Percentiles rank a stretch among this genome's conserved stretches.
These are phyloP conservation scores for Nothoprocta perdicaria DNA, from an alignment of 2,113 vertebrate genomes.

Conservation along the genomic window DNA sequence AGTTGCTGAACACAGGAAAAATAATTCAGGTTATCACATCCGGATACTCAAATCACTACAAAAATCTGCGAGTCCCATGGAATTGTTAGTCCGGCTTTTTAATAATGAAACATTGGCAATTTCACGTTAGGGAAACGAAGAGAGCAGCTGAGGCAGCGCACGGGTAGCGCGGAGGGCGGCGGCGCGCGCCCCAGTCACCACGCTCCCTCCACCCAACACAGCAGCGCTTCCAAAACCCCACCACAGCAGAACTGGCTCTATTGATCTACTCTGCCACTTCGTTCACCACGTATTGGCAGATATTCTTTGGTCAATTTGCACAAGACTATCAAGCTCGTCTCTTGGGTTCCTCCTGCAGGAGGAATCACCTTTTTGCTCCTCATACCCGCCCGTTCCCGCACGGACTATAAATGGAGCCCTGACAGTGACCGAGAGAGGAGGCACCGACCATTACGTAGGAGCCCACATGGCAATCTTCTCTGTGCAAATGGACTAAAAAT, in stretches of 20 bases:
- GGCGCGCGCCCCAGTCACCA: too few species aligned
- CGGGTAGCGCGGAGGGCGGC: background rate
- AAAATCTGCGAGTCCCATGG: background rate
- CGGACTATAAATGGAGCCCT: background rate
- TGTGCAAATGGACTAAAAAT: background rate
- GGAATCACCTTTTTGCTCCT: background rate
- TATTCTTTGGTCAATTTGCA: background rate
- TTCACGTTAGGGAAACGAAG: background rate
- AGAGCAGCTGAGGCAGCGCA: background rate
- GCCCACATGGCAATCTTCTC: background rate
- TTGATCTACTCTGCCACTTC: background rate
- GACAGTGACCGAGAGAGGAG: background rate
- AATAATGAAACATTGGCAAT: background rate
- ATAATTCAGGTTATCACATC: constrained; percentile 13
- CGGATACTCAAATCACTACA: constrained; percentile 11
- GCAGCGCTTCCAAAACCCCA: background rate
- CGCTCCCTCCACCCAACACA: background rate
- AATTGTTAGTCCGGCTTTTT: constrained; percentile 18
- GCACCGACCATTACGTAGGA: background rate
- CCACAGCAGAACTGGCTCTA: background rate
- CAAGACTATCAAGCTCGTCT: background rate
- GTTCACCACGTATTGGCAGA: background rate
- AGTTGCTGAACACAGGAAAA: constrained; percentile 63
- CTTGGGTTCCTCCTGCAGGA: background rate
- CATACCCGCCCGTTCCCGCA: background rate